phyloP scores from a whole-genome alignment of 2,888 invertebrate species.

The Protophormia terraenovae region DNA sequence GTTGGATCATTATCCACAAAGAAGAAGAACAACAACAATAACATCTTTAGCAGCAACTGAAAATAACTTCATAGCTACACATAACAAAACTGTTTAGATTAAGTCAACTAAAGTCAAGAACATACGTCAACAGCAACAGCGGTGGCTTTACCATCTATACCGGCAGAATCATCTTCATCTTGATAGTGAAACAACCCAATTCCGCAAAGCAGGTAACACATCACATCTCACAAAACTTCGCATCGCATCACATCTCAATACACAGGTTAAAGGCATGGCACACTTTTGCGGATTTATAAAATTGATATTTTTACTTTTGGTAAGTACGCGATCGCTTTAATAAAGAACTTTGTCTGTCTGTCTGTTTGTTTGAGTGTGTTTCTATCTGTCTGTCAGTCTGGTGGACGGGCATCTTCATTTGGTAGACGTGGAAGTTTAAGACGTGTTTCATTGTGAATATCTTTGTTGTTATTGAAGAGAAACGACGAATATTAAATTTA shows the following conservation, averaged over 20 bases:
- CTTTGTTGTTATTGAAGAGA: background rate
- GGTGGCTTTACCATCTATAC: background rate
- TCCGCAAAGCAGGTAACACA: constrained; percentile 31
- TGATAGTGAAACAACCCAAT: constrained; percentile 47
- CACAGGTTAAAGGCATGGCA: constrained; percentile 68
- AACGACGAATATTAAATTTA: background rate
- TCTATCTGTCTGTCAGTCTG: background rate
- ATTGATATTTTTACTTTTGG: constrained; percentile 76
- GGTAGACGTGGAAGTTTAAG: background rate
- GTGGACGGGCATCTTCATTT: background rate
- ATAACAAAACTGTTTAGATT: constrained; percentile 18
- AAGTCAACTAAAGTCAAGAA: constrained; percentile 42
- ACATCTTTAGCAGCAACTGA: no score
- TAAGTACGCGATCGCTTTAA: constrained; percentile 70
- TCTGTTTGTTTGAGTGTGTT: background rate
- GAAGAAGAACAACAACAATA: background rate
- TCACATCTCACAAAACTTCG: background rate
- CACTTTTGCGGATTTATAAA: constrained; percentile 77
- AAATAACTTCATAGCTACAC: no score
- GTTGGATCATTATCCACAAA: background rate
- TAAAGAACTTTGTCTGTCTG: background rate
- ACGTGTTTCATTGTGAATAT: constrained; percentile 3
- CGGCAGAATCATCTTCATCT: constrained; percentile 10
- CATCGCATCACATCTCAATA: constrained; percentile 16
- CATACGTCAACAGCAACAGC: background rate